Evolutionary conservation across 2,797 vertebrate species (phyloP), one percentile per base, ranked within the genome.

Genomic region (Melanogrammus aeglefinus): DNA sequence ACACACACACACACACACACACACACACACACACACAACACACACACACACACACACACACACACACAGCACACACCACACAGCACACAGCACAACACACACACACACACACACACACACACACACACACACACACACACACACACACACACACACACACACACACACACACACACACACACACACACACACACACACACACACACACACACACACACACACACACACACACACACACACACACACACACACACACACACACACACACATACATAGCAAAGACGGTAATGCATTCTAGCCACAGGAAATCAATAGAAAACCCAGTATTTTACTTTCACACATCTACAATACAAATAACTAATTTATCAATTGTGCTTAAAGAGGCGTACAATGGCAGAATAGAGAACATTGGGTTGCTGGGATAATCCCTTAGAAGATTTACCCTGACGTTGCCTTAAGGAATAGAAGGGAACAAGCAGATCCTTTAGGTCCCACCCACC

Each of bases 311-410:
- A 82, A 82, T 89, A 80, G 84, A 83, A 92, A 92, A 89, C 90
- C 86, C 87, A 83, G 86, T 90, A 87, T 87, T 86, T 84, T 88
- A 88, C 86, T 90, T 87, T 89, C 88, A 87, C 84, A 83, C 81
- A 85, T 91, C 91, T 91, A 91, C 88, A 91, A 93, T 90, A 86
- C 92, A 91, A 95, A 94, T 94, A 95, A 94, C 92, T 92, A 85
- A 95, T 95, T 94, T 91, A 94, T 94, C 92, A 94, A 89, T 95
- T 93, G 92, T 94, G 88, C 90, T 93, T 94, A 94, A 92, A 93
- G 84, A 92, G 85, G 88, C 92, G 90, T 89, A 92, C 89, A 93
- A 92, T 94, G 91, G 90, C 92, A 89, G 90, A 93, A 93, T 91
- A 92, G 88, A 84, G 91, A 91, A 87, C 91, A 93, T 95, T 94